phyloP scores from a whole-genome alignment of 64 coral and sea anemone species.

The Stichodactyla helianthus region DNA sequence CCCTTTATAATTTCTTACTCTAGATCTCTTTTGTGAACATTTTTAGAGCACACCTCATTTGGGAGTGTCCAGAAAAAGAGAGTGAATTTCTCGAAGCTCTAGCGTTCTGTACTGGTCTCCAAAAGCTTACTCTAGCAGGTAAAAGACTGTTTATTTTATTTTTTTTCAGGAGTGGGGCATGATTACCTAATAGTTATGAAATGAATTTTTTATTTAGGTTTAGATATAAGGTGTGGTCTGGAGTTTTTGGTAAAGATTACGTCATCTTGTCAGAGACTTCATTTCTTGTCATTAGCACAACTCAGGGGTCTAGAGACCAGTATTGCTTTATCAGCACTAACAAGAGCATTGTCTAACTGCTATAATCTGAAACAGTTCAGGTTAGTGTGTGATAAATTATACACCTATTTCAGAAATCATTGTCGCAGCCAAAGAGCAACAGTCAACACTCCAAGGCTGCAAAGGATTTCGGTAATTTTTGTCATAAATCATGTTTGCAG shows the following conservation, averaged over 20 bases:
- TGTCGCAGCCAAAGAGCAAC: no score
- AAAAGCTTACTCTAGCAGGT: conserved; percentile 29
- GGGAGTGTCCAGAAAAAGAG: conserved; percentile 20
- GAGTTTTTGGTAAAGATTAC: conserved; percentile 49
- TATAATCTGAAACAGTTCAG: conserved; percentile 29
- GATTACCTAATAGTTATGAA: no score
- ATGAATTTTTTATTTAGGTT: conserved; percentile 4
- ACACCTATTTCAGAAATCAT: neutral
- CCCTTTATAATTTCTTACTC: no score
- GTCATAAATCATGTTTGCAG: no score
- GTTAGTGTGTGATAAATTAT: conserved; percentile 1
- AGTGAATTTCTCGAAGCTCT: conserved; percentile 15
- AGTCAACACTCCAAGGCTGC: no score
- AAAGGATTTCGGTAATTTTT: no score
- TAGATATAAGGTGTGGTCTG: conserved; percentile 18
- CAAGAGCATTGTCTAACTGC: conserved; percentile 31
- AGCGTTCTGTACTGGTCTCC: neutral
- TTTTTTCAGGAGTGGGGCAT: no score
- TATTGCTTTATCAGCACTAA: neutral
- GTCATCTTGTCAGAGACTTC: conserved; percentile 14
- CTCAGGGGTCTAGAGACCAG: conserved; percentile 20
- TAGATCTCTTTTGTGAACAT: neutral
- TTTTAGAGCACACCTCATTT: conserved; percentile 26
- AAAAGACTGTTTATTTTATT: neutral
- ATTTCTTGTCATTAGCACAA: conserved; percentile 49